These are phyloP conservation scores for Ptychoptera contaminata DNA, from an alignment of 2,888 invertebrate genomes.

Conservation along the genomic window DNA sequence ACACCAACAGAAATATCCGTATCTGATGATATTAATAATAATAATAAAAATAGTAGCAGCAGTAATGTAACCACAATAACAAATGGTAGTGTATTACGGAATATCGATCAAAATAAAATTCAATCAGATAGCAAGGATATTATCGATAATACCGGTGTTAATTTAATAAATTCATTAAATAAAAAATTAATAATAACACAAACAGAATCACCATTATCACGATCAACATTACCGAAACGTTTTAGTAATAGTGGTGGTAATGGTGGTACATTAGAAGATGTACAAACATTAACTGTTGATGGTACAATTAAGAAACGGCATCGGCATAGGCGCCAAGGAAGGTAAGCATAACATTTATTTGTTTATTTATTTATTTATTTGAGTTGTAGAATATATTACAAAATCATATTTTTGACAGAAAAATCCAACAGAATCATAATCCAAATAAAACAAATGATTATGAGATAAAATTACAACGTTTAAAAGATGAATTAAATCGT, in stretches of 20 bases:
- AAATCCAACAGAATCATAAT: slow-evolving; percentile 15
- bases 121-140: slow-evolving; percentile 32
- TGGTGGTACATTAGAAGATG: slow-evolving; percentile 27
- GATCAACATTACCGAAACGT: slow-evolving; percentile 28
- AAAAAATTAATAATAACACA: slow-evolving; percentile 25
- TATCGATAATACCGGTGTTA: slow-evolving; percentile 25
- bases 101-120: slow-evolving; percentile 28
- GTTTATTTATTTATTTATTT: slow-evolving; percentile 3
- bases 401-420: too few species aligned
- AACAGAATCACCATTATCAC: slow-evolving; percentile 24
- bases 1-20: neutral
- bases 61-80: neutral
- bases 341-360: slow-evolving; percentile 15
- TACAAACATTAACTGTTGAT: slow-evolving; percentile 25
- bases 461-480: slow-evolving; percentile 19
- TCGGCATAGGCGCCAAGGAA: slow-evolving; percentile 26
- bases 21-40: too few species aligned
- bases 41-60: too few species aligned
- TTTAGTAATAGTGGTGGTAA: slow-evolving; percentile 31
- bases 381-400: too few species aligned
- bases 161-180: slow-evolving; percentile 22
- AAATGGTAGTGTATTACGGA: slow-evolving; percentile 12
- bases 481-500: slow-evolving; percentile 25
- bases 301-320: slow-evolving; percentile 23
- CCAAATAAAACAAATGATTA: slow-evolving; percentile 18